phyloP scores from a whole-genome alignment of 2,888 invertebrate genomes.

The Drosophila melanocephala region DNA sequence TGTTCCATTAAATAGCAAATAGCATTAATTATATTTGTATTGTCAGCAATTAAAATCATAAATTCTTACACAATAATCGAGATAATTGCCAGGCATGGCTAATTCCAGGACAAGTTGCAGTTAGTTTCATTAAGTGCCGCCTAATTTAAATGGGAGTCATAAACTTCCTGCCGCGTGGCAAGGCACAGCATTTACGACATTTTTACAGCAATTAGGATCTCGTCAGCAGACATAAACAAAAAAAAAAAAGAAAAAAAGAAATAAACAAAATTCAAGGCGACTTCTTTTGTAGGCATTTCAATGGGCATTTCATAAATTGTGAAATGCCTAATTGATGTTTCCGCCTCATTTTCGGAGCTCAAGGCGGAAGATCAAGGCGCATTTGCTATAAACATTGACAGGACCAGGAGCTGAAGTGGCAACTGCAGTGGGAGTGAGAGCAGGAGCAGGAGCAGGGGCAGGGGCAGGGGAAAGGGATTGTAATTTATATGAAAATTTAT shows the following conservation, averaged over 20 bases:
- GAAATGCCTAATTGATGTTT: constrained; percentile 69
- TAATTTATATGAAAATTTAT: constrained; percentile 73
- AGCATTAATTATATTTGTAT: neutral
- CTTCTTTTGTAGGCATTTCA: constrained; percentile 42
- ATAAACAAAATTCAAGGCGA: constrained; percentile 47
- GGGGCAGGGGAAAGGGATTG: constrained; percentile 20
- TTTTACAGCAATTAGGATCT: constrained; percentile 55
- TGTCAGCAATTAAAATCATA: neutral
- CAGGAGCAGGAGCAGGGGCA: neutral
- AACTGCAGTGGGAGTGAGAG: neutral
- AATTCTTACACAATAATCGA: neutral
- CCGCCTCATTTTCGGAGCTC: constrained; percentile 43
- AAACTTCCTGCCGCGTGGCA: constrained; percentile 76
- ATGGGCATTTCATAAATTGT: constrained; percentile 61
- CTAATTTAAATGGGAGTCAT: constrained; percentile 20
- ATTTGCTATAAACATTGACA: constrained; percentile 42
- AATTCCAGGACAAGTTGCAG: neutral
- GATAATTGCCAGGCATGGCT: neutral
- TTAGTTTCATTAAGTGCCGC: neutral
- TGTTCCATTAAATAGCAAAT: neutral
- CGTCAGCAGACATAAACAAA: constrained; percentile 13
- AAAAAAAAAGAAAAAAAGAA: neutral
- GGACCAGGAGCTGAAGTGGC: constrained; percentile 2
- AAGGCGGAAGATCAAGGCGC: constrained; percentile 63
- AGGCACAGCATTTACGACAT: constrained; percentile 24